Evolutionary conservation across 92 coral and sea anemone genomes (phyloP), one percentile per base, ranked within the genome.

Genomic region (Paragorgia papillata): DNA sequence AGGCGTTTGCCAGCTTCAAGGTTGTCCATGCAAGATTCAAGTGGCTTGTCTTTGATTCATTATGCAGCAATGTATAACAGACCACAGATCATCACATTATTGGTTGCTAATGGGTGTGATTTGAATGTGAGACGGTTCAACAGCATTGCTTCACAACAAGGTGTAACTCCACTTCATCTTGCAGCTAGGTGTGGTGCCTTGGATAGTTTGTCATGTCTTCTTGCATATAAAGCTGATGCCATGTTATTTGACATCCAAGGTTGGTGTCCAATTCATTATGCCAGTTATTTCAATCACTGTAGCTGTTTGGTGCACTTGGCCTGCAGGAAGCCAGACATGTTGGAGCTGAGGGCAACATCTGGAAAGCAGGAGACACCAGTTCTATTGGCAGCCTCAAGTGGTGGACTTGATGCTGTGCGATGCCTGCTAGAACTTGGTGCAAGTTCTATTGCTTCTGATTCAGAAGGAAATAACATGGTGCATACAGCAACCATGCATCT

Each of bases 1-100:
- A 86, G 99, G 1, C 79, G 90, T 46, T 66, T 95, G 65, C 97
- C 97, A 2, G 97, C 97, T 9, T 91, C 97, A 14, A 85, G 97
- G 79, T 80, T 95, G 85, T 88, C 88, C 19, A 87, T 94, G 24
- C 99, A 95, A 81, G 99, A 95, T 76, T 60, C 90, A 8, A 80
- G 87, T 55, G 99, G 99, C 24, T 84, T 95, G 78, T 95, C 99
- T 19, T 84, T 95, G 57, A 89, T 95, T 66, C 99, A 95, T 62
- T 91, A 95, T 91, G 99, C 99, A 0, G 99, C 97, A 79, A 95
- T 95, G 92, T 95, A 80, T 59, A 95, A 95, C 87, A 74, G 90
- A 69, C 97, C 99, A 28, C 99, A 95, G 65, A 83, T 95, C 34
- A 95, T 95, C 68, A 89, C 99, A 19, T 85, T 89, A 76, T 53